These are phyloP conservation scores for Clupea harengus DNA, from an alignment of 2,113 vertebrate genomes.

Conservation along the genomic window DNA sequence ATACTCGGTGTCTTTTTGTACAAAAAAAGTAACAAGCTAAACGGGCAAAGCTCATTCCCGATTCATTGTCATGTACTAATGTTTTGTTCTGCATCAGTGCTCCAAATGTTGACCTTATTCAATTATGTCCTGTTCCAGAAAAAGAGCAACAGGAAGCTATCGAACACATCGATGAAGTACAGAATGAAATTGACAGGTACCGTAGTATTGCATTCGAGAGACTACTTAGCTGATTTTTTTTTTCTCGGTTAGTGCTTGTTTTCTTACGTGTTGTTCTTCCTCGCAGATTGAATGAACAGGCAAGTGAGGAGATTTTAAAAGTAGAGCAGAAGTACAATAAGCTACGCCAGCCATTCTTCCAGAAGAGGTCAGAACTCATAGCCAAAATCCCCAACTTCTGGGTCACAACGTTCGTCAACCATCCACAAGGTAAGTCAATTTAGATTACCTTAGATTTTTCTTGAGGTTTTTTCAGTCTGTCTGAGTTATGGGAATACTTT, in stretches of 20 bases:
- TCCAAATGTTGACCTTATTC: not conserved
- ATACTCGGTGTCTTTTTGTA: not conserved
- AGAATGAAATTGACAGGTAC: conserved; percentile 96
- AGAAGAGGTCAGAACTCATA: conserved; percentile 94
- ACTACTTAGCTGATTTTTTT: not conserved
- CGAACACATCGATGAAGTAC: conserved; percentile 95
- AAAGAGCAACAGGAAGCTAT: conserved; percentile 95
- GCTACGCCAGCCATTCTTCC: conserved; percentile 91
- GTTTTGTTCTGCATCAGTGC: not conserved
- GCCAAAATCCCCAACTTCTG: conserved; percentile 94
- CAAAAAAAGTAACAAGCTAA: not conserved
- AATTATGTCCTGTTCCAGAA: conserved; percentile 66
- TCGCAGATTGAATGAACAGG: conserved; percentile 88
- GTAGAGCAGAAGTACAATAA: conserved; percentile 96
- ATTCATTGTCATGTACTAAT: not conserved
- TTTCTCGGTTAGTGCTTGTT: not conserved
- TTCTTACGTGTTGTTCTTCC: not conserved
- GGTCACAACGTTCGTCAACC: conserved; percentile 94
- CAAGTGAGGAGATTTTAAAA: conserved; percentile 93
- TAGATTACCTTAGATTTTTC: no score
- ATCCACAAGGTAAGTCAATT: conserved; percentile 81
- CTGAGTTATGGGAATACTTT: not conserved
- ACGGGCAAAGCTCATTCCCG: not conserved
- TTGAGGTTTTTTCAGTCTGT: no score
- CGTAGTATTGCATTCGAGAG: not conserved